These are phyloP conservation scores for Chrysolina oricalcia DNA, from an alignment of 2,888 invertebrate species.

Conservation along the genomic window DNA sequence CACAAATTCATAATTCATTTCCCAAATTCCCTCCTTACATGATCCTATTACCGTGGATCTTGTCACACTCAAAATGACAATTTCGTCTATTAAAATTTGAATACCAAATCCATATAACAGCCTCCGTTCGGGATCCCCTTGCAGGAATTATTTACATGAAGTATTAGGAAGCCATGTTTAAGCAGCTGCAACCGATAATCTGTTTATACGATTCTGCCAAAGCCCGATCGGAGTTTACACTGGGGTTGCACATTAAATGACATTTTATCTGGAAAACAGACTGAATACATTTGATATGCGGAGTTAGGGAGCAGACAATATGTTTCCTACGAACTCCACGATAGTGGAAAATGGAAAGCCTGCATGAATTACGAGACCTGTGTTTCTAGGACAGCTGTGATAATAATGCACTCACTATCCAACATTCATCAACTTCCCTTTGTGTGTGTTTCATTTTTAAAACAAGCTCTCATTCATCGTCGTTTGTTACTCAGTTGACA, in stretches of 20 bases:
- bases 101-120: slow-evolving; percentile 45
- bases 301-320: slow-evolving; percentile 30
- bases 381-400: background rate
- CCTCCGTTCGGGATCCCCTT: slow-evolving; percentile 14
- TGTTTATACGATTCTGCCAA: slow-evolving; percentile 52
- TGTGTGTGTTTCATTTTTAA: background rate
- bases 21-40: background rate
- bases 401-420: background rate
- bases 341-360: slow-evolving; percentile 12
- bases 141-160: slow-evolving; percentile 52
- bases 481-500: background rate
- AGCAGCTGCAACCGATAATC: slow-evolving; percentile 59
- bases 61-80: slow-evolving; percentile 34
- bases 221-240: slow-evolving; percentile 47
- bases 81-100: slow-evolving; percentile 49
- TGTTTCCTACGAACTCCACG: background rate
- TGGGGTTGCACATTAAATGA: slow-evolving; percentile 33
- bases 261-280: slow-evolving; percentile 39
- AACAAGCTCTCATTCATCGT: background rate
- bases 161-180: slow-evolving; percentile 56
- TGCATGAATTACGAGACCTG: slow-evolving; percentile 14
- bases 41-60: slow-evolving; percentile 14
- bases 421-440: background rate
- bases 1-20: slow-evolving; percentile 19
- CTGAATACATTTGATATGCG: slow-evolving; percentile 38